Base-by-base conservation (phyloP, 2,888 invertebrate genomes). In the Pinctada fucata region DNA sequence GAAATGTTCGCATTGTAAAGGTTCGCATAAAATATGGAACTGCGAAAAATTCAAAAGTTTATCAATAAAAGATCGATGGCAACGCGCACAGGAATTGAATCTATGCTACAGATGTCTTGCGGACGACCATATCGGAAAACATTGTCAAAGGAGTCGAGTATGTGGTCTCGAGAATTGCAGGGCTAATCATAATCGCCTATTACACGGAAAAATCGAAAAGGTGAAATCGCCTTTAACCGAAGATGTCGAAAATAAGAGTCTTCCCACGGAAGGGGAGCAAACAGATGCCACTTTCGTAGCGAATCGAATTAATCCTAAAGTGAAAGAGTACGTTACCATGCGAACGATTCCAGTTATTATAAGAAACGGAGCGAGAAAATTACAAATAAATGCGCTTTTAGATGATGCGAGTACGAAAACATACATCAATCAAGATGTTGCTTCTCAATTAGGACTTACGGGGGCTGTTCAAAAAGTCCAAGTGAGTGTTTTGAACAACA, bases 361-460 rank as follows among this genome's bases (percentile, higher is more conserved):
- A 50, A 66, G 45, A 75, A 66, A 58, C 51, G 73, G 76, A 13
- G 64, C 58, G 3, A 58, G 65, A 48, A 69, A 67, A 49, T 3
- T 82, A 2, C 65, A 79, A 74, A 63, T 82, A 2, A 84, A 84
- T 69, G 83, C 84, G 5, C 31, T 83, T 51, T 63, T 84, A 13
- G 83, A 79, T 76, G 84, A 84, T 76, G 84, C 78, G 1, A 84
- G 83, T 50, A 83, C 83, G 8, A 77, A 79, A 52, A 82, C 83
- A 16, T 83, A 82, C 68, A 58, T 83, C 3, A 82, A 83, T 72
- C 49, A 64, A 2, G 80, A 82, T 64, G 77, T 80, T n/a, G 81
- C 78, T 2, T 58, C 79, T 5, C 79, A 83, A 58, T 68, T 78
- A 6, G 82, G 79, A 3, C 58, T 83, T 2, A 49, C 65, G 3